These are phyloP conservation scores for Bathynomus jamesi DNA, from an alignment of 1,140 invertebrate genomes.

Conservation along the genomic window DNA sequence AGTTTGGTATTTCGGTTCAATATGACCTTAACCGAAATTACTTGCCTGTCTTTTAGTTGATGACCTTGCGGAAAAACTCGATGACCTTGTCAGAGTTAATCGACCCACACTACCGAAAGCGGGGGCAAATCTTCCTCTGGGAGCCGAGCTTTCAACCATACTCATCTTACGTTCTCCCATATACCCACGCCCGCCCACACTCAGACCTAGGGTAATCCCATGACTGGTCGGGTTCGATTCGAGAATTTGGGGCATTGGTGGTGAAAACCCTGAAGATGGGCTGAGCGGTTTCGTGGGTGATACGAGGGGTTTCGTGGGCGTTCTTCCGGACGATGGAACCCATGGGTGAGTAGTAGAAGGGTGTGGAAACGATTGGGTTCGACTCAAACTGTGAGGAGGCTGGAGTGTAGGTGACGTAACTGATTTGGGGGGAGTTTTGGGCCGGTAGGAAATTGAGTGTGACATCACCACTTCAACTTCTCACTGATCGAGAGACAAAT, in stretches of 20 bases:
- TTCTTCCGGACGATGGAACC: neutral
- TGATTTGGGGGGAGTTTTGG: neutral
- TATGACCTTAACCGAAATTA: too few species aligned
- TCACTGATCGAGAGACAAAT: too few species aligned
- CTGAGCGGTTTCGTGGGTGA: neutral
- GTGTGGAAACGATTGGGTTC: neutral
- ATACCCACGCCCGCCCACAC: neutral
- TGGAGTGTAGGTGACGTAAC: neutral
- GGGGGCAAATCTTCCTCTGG: conserved; percentile 21
- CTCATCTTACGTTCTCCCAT: conserved; percentile 3
- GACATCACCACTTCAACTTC: too few species aligned
- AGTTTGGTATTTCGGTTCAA: too few species aligned
- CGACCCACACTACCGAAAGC: conserved; percentile 15
- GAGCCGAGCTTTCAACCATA: conserved; percentile 11
- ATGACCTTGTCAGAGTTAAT: conserved; percentile 10
- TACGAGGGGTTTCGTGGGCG: neutral
- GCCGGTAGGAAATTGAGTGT: neutral
- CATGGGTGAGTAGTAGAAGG: neutral
- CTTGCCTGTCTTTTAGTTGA: conserved; percentile 8
- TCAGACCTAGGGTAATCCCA: neutral
- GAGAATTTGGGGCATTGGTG: neutral
- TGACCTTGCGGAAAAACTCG: conserved; percentile 12
- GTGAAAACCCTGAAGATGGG: neutral
- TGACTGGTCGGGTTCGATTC: neutral
- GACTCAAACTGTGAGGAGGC: neutral